Base-by-base conservation (phyloP, 2,797 vertebrate genomes). In the Chaetodon trifasciatus region DNA sequence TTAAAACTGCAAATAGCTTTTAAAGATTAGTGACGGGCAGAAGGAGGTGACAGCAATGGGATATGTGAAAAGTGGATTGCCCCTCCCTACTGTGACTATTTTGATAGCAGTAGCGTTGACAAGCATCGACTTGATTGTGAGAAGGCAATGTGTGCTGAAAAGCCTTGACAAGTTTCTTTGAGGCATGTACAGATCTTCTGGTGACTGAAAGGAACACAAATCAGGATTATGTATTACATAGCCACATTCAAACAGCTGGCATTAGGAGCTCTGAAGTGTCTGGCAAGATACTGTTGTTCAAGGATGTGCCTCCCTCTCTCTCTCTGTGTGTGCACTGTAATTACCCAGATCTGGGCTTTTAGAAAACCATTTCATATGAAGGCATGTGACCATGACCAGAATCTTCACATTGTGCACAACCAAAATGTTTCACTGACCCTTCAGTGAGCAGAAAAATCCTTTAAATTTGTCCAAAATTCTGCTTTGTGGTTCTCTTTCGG, bases 1-100 rank as follows among this genome's bases (percentile, higher is more conserved):
- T 95, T 95, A 94, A 95, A 95, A 94, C 93, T 91, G 92, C 88
- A 95, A 94, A 96, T 94, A 93, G 93, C 92, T 93, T 94, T 95
- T 93, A 93, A 94, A 96, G 94, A 95, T 96, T 95, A 96, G 94
- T 88, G 92, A 93, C 86, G 89, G 91, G 91, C 91, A 93, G 89
- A 89, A 93, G 86, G 88, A 93, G 91, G 92, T 93, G 93, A 94
- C 91, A 92, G 93, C 89, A 86, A 87, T 79, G 90, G 91, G 92
- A 92, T 83, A 84, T 90, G 85, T 90, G 92, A 90, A 92, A 93
- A 92, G 89, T 89, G 87, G 91, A 88, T 91, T 90, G 92, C 91
- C 87, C 90, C 89, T 90, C 90, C 88, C 84, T 66, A 40, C 86
- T 88, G 90, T 77, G 89, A 92, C 92, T 93, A 92, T 94, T 94